Percentiles rank a stretch among this genome's conserved stretches.
Evolutionary conservation across 2,888 invertebrate species (phyloP).

Genomic region (Deilephila elpenor): DNA sequence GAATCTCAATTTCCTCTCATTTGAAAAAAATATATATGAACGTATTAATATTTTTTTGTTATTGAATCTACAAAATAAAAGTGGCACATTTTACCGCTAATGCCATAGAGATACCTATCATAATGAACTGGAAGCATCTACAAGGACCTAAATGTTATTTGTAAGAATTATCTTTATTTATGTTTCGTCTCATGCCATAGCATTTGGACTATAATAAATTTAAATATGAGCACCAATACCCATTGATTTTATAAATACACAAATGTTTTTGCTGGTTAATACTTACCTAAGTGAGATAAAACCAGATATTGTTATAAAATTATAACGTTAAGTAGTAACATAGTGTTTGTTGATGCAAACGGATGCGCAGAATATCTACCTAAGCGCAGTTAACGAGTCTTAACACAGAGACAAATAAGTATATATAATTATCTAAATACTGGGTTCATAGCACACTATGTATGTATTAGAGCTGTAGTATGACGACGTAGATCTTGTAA

Average conservation of each 20-base stretch:
- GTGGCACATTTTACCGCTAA: too few relatives aligned
- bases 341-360: constrained; percentile 4
- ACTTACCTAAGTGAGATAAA: constrained; percentile 5
- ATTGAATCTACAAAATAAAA: too few relatives aligned
- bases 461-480: constrained; percentile 46
- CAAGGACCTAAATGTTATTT: background rate
- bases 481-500: constrained; percentile 52
- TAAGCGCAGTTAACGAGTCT: background rate
- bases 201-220: background rate
- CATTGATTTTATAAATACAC: background rate
- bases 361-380: background rate
- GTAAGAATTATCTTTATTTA: background rate
- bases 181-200: background rate
- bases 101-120: too few relatives aligned
- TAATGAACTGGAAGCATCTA: too few relatives aligned
- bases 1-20: too few relatives aligned
- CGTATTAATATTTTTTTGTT: too few relatives aligned
- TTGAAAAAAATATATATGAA: too few relatives aligned
- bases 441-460: constrained; percentile 32
- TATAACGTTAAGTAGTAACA: constrained; percentile 15
- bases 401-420: constrained; percentile 48
- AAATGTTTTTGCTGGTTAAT: constrained; percentile 6
- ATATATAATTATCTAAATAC: constrained; percentile 40
- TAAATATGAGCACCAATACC: background rate
- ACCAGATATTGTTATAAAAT: background rate